phyloP scores from a whole-genome alignment of 2,888 invertebrate species.

The Apamea sordens region DNA sequence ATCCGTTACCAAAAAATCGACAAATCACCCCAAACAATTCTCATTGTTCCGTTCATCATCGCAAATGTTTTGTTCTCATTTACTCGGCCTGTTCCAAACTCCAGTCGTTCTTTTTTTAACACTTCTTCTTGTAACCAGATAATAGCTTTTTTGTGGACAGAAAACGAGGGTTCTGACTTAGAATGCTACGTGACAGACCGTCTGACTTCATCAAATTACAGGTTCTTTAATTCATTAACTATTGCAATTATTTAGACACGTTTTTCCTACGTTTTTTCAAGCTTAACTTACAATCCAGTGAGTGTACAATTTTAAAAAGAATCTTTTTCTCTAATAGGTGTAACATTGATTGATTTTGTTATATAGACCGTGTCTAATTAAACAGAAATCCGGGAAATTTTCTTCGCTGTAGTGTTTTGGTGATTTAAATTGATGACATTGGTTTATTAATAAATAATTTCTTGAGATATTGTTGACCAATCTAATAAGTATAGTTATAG shows the following conservation, averaged over 20 bases:
- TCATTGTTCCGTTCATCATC: constrained; percentile 50
- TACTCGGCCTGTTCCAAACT: constrained; percentile 34
- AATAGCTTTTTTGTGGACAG: constrained; percentile 67
- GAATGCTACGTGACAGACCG: constrained; percentile 60
- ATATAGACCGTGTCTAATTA: constrained; percentile 45
- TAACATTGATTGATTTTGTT: constrained; percentile 51
- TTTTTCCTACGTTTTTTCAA: constrained; percentile 50
- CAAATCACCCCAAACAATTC: constrained; percentile 55
- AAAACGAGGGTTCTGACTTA: constrained; percentile 46
- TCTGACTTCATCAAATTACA: constrained; percentile 55
- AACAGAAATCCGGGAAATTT: constrained; percentile 25
- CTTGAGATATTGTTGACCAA: not conserved
- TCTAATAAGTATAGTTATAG: not conserved
- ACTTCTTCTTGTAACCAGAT: constrained; percentile 60
- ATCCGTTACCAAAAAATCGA: constrained; percentile 35
- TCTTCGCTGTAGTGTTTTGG: constrained; percentile 7
- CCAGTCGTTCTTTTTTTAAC: constrained; percentile 44
- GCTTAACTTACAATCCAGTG: constrained; percentile 17
- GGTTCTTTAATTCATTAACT: constrained; percentile 60
- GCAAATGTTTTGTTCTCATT: constrained; percentile 53
- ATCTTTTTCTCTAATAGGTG: constrained; percentile 52
- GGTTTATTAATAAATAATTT: constrained; percentile 12
- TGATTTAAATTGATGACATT: constrained; percentile 12
- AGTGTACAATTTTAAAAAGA: constrained; percentile 48
- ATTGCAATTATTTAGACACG: constrained; percentile 40